A percentile compares a stretch with the other conserved stretches of the same genome.
Conservation (phyloP, 2,797 vertebrate species). For the Oreochromis grahami region DNA sequence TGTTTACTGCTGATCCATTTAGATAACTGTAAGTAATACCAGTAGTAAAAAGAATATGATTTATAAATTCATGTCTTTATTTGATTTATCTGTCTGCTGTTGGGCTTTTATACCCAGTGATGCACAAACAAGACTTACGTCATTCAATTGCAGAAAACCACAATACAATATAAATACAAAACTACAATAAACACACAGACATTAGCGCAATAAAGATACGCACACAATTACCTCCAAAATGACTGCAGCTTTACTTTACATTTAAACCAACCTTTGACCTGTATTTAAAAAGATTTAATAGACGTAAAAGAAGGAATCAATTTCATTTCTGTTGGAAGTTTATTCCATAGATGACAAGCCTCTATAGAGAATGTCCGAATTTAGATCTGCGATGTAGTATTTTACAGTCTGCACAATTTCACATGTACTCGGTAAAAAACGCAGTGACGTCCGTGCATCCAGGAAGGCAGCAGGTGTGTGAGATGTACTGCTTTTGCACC, state of each 20-base stretch:
- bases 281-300: background rate
- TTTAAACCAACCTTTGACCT: background rate
- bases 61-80: background rate
- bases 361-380: rapidly evolving
- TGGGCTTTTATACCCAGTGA: background rate
- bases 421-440: background rate
- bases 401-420: background rate
- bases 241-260: background rate
- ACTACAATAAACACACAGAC: background rate
- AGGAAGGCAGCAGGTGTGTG: slow-evolving; percentile 12
- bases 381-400: background rate
- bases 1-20: background rate
- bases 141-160: background rate
- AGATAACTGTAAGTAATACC: background rate
- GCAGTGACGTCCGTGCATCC: background rate
- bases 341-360: background rate
- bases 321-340: background rate
- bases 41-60: background rate
- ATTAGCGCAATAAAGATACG: background rate
- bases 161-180: background rate
- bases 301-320: background rate
- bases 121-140: background rate
- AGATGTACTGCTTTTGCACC: slow-evolving; percentile 18
- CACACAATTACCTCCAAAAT: background rate
- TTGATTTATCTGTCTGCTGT: background rate